These are phyloP conservation scores for Latrodectus hesperus DNA, from an alignment of 2,888 invertebrate species.

Conservation along the genomic window DNA sequence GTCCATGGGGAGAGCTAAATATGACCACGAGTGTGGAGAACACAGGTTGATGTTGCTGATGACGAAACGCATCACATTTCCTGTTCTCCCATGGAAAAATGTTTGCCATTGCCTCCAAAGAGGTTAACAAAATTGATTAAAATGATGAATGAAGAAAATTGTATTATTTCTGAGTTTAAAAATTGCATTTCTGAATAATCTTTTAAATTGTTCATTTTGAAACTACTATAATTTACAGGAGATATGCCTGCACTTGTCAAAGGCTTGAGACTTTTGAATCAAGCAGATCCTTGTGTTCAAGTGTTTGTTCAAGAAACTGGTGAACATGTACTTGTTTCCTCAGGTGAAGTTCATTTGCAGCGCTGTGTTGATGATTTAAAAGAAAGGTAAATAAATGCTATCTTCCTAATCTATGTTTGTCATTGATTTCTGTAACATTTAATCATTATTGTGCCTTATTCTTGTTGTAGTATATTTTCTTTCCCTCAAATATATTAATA, in stretches of 20 bases:
- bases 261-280: constrained; percentile 89
- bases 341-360: constrained; percentile 97
- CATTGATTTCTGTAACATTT: neutral
- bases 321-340: constrained; percentile 94
- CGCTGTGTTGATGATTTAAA: constrained; percentile 94
- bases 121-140: too few relatives aligned
- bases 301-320: constrained; percentile 93
- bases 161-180: neutral
- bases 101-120: too few relatives aligned
- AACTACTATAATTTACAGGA: constrained; percentile 71
- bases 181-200: neutral
- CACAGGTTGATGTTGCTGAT: too few relatives aligned
- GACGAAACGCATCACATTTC: too few relatives aligned
- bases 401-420: neutral
- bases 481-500: too few relatives aligned
- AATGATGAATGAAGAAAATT: neutral
- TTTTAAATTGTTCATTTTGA: neutral
- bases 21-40: too few relatives aligned
- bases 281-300: constrained; percentile 95
- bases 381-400: constrained; percentile 76
- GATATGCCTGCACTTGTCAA: constrained; percentile 82
- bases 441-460: neutral
- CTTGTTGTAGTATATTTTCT: too few relatives aligned
- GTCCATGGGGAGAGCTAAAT: too few relatives aligned
- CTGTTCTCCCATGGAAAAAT: too few relatives aligned